Percentiles rank a stretch among this genome's conserved stretches.
Evolutionary conservation across 2,113 vertebrate genomes (phyloP).

Genomic region (Furnarius figulus): DNA sequence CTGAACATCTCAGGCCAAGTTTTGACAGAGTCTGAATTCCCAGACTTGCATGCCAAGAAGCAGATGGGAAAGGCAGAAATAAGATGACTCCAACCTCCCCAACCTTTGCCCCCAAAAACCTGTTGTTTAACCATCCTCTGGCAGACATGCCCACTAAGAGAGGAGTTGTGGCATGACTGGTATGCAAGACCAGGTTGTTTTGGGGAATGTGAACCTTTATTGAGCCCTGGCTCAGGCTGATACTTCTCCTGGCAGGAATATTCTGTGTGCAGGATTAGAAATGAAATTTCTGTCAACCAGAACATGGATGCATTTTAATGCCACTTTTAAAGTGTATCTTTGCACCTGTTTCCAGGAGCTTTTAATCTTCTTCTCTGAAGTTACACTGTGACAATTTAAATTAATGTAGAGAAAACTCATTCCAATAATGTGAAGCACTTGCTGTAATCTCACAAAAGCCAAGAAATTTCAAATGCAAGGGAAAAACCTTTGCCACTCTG

Average conservation of each 20-base stretch:
- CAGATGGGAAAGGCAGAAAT: background rate
- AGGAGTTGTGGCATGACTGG: fast-evolving
- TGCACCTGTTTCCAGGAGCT: constrained; percentile 22
- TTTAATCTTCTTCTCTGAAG: constrained; percentile 54
- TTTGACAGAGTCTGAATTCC: background rate
- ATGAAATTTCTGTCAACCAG: constrained; percentile 32
- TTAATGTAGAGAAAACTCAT: constrained; percentile 37
- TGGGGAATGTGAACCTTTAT: background rate
- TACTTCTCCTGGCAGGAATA: constrained; percentile 19
- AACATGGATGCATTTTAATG: constrained; percentile 39
- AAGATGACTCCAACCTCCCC: background rate
- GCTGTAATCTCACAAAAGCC: constrained; percentile 18
- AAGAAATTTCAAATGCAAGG: background rate
- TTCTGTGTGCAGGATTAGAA: background rate
- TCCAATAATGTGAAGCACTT: constrained; percentile 48
- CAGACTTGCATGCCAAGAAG: background rate
- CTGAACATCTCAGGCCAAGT: background rate
- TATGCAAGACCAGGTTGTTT: background rate
- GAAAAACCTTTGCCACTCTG: background rate
- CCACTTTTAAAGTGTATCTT: constrained; percentile 21
- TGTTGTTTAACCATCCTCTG: background rate
- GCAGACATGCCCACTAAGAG: background rate
- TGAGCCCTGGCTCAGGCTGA: background rate
- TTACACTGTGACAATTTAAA: constrained; percentile 35
- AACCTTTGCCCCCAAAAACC: background rate